Conservation (phyloP, 2,888 invertebrate genomes). For the Cheiracanthium punctorium region DNA sequence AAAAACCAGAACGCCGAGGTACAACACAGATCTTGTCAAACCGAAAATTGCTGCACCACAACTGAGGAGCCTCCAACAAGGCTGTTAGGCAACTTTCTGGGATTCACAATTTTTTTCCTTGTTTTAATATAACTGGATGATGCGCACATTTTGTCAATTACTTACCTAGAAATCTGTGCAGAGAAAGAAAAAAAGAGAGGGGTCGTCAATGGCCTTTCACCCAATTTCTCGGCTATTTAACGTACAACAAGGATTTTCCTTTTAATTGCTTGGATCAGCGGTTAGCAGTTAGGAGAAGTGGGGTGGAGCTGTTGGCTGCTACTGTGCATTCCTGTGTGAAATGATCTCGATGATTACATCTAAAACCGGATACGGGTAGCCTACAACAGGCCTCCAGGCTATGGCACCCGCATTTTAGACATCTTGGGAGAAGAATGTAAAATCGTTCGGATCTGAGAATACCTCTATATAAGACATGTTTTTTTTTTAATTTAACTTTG, state of each 20-base stretch:
- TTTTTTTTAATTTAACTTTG: too few relatives aligned
- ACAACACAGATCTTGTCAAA: too few relatives aligned
- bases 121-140: too few relatives aligned
- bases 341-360: constrained; percentile 36
- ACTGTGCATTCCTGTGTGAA: constrained; percentile 56
- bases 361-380: constrained; percentile 57
- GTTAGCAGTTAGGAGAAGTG: constrained; percentile 36
- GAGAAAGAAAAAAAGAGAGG: background rate
- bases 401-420: background rate
- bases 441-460: too few relatives aligned
- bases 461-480: too few relatives aligned
- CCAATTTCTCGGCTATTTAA: background rate
- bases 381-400: background rate
- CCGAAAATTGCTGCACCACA: too few relatives aligned
- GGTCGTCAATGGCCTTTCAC: background rate
- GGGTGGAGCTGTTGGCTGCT: constrained; percentile 65
- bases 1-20: too few relatives aligned
- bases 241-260: constrained; percentile 20
- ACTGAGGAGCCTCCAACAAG: too few relatives aligned
- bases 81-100: too few relatives aligned
- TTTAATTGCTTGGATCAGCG: constrained; percentile 52
- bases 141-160: background rate
- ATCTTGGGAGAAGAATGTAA: too few relatives aligned
- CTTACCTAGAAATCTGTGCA: background rate
- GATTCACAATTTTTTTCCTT: too few relatives aligned